Conservation (phyloP, 2,113 vertebrate genomes). For the Sialia sialis region DNA sequence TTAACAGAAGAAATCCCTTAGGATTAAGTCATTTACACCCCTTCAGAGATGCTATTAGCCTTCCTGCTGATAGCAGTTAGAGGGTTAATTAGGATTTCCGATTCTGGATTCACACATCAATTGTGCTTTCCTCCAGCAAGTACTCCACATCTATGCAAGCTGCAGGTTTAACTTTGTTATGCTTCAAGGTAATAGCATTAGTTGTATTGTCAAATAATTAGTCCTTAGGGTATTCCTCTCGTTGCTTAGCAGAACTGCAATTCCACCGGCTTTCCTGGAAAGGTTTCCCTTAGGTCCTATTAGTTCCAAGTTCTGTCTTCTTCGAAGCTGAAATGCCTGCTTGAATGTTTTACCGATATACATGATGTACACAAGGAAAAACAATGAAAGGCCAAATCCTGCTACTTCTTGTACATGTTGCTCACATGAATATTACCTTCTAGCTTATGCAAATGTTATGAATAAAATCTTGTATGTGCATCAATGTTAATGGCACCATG, state of each 20-base stretch:
- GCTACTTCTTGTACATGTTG: not conserved
- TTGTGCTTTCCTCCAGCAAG: not conserved
- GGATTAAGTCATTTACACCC: not conserved
- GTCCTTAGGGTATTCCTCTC: slow-evolving; percentile 42
- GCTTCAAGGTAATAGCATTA: slow-evolving; percentile 24
- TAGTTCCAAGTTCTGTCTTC: slow-evolving; percentile 46
- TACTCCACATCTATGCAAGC: not conserved
- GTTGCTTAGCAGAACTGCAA: not conserved
- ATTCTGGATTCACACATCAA: rapidly evolving
- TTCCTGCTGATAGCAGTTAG: not conserved
- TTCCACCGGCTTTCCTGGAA: slow-evolving; percentile 36
- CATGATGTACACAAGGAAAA: not conserved
- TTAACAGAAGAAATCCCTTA: not conserved
- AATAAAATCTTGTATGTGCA: not conserved
- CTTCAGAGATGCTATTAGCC: not conserved
- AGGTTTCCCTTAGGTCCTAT: slow-evolving; percentile 51
- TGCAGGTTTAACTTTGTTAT: not conserved
- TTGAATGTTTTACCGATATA: slow-evolving; percentile 13
- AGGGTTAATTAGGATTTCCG: not conserved
- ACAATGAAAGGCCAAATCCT: not conserved
- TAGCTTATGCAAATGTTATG: not conserved
- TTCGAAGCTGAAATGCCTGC: not conserved
- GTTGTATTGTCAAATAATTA: slow-evolving; percentile 58
- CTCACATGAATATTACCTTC: not conserved
- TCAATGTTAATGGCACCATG: not conserved